Evolutionary conservation across 2,113 vertebrate species (phyloP), one percentile per base, ranked within the genome.

Genomic region (Oplegnathus fasciatus): DNA sequence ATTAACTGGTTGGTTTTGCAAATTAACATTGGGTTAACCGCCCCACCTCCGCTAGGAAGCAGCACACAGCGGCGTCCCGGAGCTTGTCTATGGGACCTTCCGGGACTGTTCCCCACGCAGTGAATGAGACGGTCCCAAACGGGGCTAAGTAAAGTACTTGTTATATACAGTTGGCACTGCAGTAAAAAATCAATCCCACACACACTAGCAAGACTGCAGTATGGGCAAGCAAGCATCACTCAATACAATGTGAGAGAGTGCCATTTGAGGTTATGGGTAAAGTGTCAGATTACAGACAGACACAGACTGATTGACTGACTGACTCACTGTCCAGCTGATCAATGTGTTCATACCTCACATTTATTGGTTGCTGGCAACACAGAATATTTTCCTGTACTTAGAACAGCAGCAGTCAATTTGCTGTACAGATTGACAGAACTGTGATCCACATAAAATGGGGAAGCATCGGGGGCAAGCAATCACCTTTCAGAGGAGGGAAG

Each of bases 231-330:
- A 26, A 84, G 28, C 30, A n/a, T 70, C 78, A 71, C 46, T 87
- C 73, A 81, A 60, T 85, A 83, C 14, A 62, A 46, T 46, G 13
- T 60, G 15, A 84, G 66, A 1, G 8, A 55, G 37, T 65, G 46
- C 42, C 37, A 70, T 70, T 88, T 72, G 52, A 72, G 55, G 81
- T 75, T 88, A 89, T 61, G 71, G 76, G 46, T 67, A 64, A 85
- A 78, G 60, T 88, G 71, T 69, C 78, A 74, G 77, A 80, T 86
- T 75, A 75, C 40, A 72, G 58, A 64, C 64, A 15, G 46, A 73
- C 65, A 55, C 18, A 14, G 30, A 73, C 30, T 48, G 86, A 84
- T 75, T 66, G 79, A 84, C 50, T 55, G 77, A 60, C 83, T 37
- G 34, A 37, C n/a, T n/a, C n/a, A n/a, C 34, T 82, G 60, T 84